Conservation (phyloP, 2,888 invertebrate species). For the Aphrophora alni region DNA sequence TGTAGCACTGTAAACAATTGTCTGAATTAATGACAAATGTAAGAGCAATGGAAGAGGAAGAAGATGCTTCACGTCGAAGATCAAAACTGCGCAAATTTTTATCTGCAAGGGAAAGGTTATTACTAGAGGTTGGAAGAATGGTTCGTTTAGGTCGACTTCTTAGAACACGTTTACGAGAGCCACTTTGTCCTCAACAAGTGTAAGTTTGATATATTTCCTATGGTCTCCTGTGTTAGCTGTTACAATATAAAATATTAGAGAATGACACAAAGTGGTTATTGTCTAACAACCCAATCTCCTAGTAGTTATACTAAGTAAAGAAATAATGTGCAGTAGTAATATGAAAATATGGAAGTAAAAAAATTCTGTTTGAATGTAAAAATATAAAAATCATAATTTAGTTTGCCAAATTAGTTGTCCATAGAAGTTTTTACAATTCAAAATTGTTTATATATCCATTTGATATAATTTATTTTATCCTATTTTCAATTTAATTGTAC, state of each 20-base stretch:
- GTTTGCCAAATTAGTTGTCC: no score
- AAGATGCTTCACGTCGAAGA: slow-evolving; percentile 42
- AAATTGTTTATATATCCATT: no score
- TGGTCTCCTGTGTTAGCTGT: no score
- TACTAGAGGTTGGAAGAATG: slow-evolving; percentile 75
- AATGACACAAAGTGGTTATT: no score
- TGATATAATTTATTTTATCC: no score
- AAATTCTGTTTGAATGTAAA: no score
- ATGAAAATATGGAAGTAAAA: no score
- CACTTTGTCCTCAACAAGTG: slow-evolving; percentile 57
- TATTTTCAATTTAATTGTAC: no score
- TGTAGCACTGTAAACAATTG: slow-evolving; percentile 66
- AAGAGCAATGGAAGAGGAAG: slow-evolving; percentile 59
- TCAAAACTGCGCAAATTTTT: slow-evolving; percentile 63
- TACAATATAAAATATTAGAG: no score
- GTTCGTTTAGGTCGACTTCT: slow-evolving; percentile 72
- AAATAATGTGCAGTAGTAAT: no score
- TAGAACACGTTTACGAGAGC: slow-evolving; percentile 69
- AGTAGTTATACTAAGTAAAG: background rate
- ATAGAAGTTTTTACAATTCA: no score
- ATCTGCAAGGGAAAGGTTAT: slow-evolving; percentile 66
- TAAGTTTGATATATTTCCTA: background rate
- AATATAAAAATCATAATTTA: no score
- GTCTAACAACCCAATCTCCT: background rate
- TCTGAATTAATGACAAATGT: slow-evolving; percentile 64